Evolutionary conservation across 1,140 invertebrate genomes (phyloP), one percentile per base, ranked within the genome.

Genomic region (Olivierus martensii): DNA sequence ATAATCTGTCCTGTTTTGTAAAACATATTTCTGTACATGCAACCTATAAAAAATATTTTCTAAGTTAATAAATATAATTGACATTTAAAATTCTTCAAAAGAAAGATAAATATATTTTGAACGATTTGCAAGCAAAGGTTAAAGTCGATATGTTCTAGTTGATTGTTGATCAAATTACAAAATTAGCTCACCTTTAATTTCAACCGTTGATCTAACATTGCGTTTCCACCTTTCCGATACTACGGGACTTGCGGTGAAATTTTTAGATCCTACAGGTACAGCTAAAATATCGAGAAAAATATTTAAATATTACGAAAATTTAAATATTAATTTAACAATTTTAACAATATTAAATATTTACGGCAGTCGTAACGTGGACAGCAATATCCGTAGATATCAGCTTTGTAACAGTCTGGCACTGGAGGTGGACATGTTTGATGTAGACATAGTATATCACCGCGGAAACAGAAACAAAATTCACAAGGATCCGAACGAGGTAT

Each of bases 401-500:
- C 87, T 67, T 92, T 86, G 65, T 83, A 83, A 63, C 90, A 94
- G 36, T 83, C 83, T 42, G 80, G 78, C 60, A 93, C 90, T 42
- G 90, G 90, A 34, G 88, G 88, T 49, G 90, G 90, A 71, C 90
- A 94, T 63, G 86, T 89, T 67, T 94, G 90, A 71, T 93, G 88
- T 42, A 94, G 72, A 62, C 90, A 94, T 58, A 94, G 92, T 58
- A 94, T 93, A 65, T 93, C 90, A 66, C 87, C 88, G 68, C 89
- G 78, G 75, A 94, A 94, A 75, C 90, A 94, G 80, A 94, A 94
- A 69, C 90, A 94, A 74, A 94, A 94, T 65, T 93, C 88, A 66
- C 90, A 94, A 22, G 88, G 87, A 73, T 94, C 87, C 55, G 90
- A 85, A 59, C 89, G 73, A 22, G 88, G 89, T 58, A 94, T 90